A percentile compares a stretch with the other conserved stretches of the same genome.
phyloP scores from a whole-genome alignment of 1,140 invertebrate genomes.

The Copidosoma floridanum region DNA sequence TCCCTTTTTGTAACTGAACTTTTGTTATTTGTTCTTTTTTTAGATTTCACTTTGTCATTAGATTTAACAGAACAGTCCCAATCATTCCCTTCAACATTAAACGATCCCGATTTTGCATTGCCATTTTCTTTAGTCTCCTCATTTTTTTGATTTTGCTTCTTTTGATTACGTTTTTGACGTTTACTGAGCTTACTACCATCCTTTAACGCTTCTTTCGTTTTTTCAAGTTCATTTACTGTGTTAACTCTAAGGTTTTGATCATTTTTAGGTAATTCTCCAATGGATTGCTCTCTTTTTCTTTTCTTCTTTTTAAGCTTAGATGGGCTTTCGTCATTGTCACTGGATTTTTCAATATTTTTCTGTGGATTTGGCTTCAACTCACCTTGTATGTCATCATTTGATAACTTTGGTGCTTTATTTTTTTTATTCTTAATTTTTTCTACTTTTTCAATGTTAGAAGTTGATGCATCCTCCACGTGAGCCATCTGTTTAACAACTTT shows the following conservation, averaged over 20 bases:
- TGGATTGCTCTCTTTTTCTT: constrained; percentile 9
- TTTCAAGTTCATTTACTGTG: constrained; percentile 2
- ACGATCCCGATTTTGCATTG: constrained; percentile 11
- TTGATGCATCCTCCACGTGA: constrained; percentile 9
- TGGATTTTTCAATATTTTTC: constrained; percentile 22
- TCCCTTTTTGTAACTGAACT: not conserved
- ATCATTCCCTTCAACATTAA: constrained; percentile 30
- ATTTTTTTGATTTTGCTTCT: constrained; percentile 30
- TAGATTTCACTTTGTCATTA: constrained; percentile 32
- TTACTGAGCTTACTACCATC: constrained; percentile 38
- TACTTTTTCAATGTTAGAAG: constrained; percentile 21
- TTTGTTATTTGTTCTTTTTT: not conserved
- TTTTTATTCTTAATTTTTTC: constrained; percentile 25
- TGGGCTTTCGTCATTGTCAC: constrained; percentile 22
- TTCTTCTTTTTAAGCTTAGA: constrained; percentile 4
- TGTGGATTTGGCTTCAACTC: constrained; percentile 17
- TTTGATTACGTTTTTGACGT: constrained; percentile 42
- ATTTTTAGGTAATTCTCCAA: constrained; percentile 29
- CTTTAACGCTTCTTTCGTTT: too few relatives aligned
- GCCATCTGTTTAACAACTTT: constrained; percentile 29
- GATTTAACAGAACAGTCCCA: constrained; percentile 34
- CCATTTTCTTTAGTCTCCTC: constrained; percentile 11
- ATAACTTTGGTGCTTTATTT: too few relatives aligned
- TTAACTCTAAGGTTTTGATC: constrained; percentile 6
- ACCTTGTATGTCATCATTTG: too few relatives aligned